phyloP scores from a whole-genome alignment of 2,797 vertebrate species.

The Sebastes variabilis region DNA sequence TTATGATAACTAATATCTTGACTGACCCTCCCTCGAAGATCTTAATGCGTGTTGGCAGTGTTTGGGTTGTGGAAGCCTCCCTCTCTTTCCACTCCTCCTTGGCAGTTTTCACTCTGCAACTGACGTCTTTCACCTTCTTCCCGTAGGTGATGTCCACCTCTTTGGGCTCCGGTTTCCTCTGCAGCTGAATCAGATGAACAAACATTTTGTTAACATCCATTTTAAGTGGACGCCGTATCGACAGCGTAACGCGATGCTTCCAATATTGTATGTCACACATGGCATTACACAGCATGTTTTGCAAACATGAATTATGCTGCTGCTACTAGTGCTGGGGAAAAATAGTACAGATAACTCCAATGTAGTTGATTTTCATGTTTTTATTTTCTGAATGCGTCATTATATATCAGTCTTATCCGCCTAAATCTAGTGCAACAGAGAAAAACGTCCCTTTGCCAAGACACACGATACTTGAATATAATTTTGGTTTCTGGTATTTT shows the following conservation, averaged over 20 bases:
- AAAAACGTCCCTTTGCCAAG: background rate
- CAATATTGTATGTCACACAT: slow-evolving; percentile 51
- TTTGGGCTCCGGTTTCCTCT: slow-evolving; percentile 94
- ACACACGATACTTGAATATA: background rate
- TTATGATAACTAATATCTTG: slow-evolving; percentile 36
- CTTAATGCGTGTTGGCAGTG: slow-evolving; percentile 94
- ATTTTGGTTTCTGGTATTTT: slow-evolving; percentile 6
- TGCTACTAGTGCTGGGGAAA: background rate
- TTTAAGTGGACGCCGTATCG: slow-evolving; percentile 53
- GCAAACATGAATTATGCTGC: slow-evolving; percentile 51
- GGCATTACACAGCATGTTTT: slow-evolving; percentile 56
- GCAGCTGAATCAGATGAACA: slow-evolving; percentile 75
- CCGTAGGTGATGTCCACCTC: slow-evolving; percentile 90
- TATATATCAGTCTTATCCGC: background rate
- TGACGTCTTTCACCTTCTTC: slow-evolving; percentile 91
- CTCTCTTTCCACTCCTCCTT: slow-evolving; percentile 95
- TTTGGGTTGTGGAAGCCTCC: slow-evolving; percentile 88
- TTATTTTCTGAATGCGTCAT: background rate
- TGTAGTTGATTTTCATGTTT: background rate
- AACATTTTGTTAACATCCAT: slow-evolving; percentile 73
- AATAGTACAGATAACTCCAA: background rate
- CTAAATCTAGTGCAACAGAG: background rate
- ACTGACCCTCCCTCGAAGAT: slow-evolving; percentile 99
- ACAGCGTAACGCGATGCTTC: slow-evolving; percentile 61
- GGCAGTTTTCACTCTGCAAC: slow-evolving; percentile 91